Base-by-base conservation (phyloP, 2,797 vertebrate species). In the Danio jaintianensis region DNA sequence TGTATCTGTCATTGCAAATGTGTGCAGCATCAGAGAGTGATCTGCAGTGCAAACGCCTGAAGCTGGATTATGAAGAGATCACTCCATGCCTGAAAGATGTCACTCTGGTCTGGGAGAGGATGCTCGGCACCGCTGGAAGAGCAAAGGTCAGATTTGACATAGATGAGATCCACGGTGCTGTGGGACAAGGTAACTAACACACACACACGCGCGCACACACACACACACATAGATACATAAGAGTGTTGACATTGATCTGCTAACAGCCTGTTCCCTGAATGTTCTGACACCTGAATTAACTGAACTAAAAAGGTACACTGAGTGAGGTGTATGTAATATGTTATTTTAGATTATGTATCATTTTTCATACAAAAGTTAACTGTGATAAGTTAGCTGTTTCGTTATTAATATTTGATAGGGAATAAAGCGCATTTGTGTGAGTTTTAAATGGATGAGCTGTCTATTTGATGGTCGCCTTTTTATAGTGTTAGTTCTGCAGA, bases 51-150 rank as follows among this genome's bases (percentile, higher is more conserved):
- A 97, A 95, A 79, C 95, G 98, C 1, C 91, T 97, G 69, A 99
- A 98, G 91, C 93, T 99, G 22, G 97, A 98, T 88, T 99, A 99
- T 0, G 97, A 99, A 86, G 98, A 99, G 93, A 97, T 99, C 88
- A 99, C 97, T 29, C 96, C 96, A 0, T 98, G 97, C 87, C 93
- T 99, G 67, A 98, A 97, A 89, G 97, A 98, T 6, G 96, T 99
- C 73, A 98, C 96, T 6, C 76, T 94, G 62, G 93, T 97, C 78
- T 99, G 98, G 98, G 97, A 99, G 90, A 98, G 96, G 91, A 97
- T 99, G 95, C 90, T 99, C 70, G 94, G 89, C 86, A 94, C 92
- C 1, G 93, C 94, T 10, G 96, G 94, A 76, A 96, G 96, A 85
- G 88, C 95, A 75, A 98, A 95, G 87, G 89, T 95, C 88, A 97